Percentiles rank a stretch among this genome's conserved stretches.
These are phyloP conservation scores for Athalia circularis DNA, from an alignment of 2,888 invertebrate genomes.

Conservation along the genomic window DNA sequence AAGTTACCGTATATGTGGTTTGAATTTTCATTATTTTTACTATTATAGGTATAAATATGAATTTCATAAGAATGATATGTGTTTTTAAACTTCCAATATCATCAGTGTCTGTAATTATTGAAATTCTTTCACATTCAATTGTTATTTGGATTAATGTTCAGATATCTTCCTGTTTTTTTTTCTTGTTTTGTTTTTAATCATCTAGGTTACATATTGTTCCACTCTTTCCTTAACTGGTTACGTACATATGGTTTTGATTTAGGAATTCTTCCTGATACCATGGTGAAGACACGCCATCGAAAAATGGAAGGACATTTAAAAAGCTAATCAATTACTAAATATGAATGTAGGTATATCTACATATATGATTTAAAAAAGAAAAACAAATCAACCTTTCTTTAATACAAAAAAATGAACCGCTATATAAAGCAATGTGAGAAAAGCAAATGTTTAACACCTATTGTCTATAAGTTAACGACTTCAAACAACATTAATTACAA, in stretches of 20 bases:
- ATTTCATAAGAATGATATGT: constrained; percentile 62
- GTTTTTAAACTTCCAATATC: constrained; percentile 60
- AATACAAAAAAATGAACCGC: constrained; percentile 4
- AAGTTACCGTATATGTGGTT: neutral
- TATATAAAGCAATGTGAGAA: constrained; percentile 22
- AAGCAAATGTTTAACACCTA: constrained; percentile 35
- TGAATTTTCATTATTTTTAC: neutral
- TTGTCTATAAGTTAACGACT: constrained; percentile 34
- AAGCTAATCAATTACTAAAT: constrained; percentile 31
- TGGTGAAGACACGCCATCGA: constrained; percentile 23
- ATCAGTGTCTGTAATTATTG: constrained; percentile 42
- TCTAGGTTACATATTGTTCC: neutral
- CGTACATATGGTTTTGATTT: constrained; percentile 13
- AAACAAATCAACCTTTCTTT: neutral
- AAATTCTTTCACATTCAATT: constrained; percentile 10
- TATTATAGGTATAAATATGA: constrained; percentile 28
- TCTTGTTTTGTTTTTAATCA: constrained; percentile 6
- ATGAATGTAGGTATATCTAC: constrained; percentile 3
- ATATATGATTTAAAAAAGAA: neutral
- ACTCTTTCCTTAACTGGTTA: neutral
- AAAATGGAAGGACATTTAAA: constrained; percentile 35
- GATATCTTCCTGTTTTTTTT: neutral
- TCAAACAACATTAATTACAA: constrained; percentile 44
- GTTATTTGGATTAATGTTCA: constrained; percentile 14
- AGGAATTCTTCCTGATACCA: constrained; percentile 22